Evolutionary conservation across 2,797 vertebrate genomes (phyloP), one percentile per base, ranked within the genome.

Genomic region (Pseudochirops cupreus): DNA sequence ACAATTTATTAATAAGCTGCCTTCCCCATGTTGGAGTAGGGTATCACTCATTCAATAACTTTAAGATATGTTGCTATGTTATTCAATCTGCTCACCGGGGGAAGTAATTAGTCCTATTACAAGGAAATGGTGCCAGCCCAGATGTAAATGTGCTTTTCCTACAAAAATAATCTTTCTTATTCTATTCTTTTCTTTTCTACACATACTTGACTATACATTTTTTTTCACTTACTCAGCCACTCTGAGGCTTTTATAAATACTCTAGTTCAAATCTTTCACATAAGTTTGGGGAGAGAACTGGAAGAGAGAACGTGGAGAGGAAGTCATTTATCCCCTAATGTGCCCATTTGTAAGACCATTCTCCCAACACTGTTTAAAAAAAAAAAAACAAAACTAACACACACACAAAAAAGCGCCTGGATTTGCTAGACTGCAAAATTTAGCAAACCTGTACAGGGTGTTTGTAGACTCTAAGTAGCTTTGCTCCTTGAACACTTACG

Each of bases 281-380:
- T 24, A 82, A 82, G 4, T 74, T 54, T n/a, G 56, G 55, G 74
- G 59, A 74, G 33, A 91, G 59, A 91, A 58, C 46, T 62, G 87
- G 74, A 56, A 97, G 91, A 92, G 50, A 50, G 58, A 21, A 92
- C n/a, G 58, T 1, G 59, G 56, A 53, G 91, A 90, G 89, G 26
- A 2, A 18, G 2, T 92, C 24, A 33, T 94, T 67, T 93, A 33
- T 91, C 92, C 59, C 29, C 14, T 52, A 67, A 3, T 5, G n/a
- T 54, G 4, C n/a, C 89, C 14, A 1, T 95, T 91, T 46, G 91
- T 92, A 52, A 91, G 74, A 57, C 24, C 89, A 92, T 11, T 87
- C 1, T 0, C 58, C 31, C 52, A 74, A 14, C 56, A 21, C 21
- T n/a, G 39, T 11, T 46, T 10, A 82, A 94, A 87, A 96, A 92